Percentiles rank a stretch among this genome's conserved stretches.
phyloP scores from a whole-genome alignment of 1,140 invertebrate genomes.

The Bombus pascuorum region DNA sequence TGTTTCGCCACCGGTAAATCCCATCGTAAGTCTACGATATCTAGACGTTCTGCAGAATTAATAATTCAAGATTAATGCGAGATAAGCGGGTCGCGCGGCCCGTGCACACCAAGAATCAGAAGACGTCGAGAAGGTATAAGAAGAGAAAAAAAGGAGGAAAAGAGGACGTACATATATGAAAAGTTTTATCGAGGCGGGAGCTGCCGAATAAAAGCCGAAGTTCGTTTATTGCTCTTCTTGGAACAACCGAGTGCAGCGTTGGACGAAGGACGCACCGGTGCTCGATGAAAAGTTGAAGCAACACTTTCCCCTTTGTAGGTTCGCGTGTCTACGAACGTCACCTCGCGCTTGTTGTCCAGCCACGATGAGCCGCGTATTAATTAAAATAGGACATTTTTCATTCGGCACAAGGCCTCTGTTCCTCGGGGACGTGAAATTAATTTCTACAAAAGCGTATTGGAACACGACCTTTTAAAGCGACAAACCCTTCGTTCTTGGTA shows the following conservation, averaged over 20 bases:
- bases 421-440: background rate
- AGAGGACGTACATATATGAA: background rate
- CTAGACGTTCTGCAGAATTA: slow-evolving; percentile 44
- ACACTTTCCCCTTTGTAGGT: slow-evolving; percentile 61
- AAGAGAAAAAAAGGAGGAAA: background rate
- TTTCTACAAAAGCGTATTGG: background rate
- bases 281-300: slow-evolving; percentile 54
- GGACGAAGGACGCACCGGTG: slow-evolving; percentile 44
- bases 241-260: slow-evolving; percentile 44
- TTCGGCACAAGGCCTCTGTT: slow-evolving; percentile 23
- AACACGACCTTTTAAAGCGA: background rate
- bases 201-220: slow-evolving; percentile 28
- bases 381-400: slow-evolving; percentile 53
- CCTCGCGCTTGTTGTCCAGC: background rate
- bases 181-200: slow-evolving; percentile 36
- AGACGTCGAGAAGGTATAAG: background rate
- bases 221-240: slow-evolving; percentile 64
- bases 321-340: background rate
- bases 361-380: slow-evolving; percentile 38
- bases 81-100: slow-evolving; percentile 16
- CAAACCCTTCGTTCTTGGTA: background rate
- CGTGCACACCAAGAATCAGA: too few species aligned
- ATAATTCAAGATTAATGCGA: slow-evolving; percentile 45
- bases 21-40: slow-evolving; percentile 32
- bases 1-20: slow-evolving; percentile 43